A percentile compares a stretch with the other conserved stretches of the same genome.
Evolutionary conservation across 92 coral and sea anemone species (phyloP).

Genomic region (Palythoa heliodiscus): DNA sequence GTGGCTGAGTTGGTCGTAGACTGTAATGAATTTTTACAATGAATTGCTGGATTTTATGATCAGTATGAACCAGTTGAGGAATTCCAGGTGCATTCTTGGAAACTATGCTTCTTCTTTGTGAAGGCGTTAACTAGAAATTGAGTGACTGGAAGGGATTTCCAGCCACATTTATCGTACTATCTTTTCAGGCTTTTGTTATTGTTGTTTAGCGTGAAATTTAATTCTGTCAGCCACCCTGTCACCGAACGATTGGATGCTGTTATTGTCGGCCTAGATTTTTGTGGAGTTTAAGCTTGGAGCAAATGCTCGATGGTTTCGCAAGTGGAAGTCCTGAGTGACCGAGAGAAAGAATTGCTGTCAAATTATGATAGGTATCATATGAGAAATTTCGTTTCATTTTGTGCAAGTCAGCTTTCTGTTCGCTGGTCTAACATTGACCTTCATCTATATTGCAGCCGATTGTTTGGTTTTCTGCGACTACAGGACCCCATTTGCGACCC

Average conservation of each 20-base stretch:
- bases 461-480: conserved; percentile 96
- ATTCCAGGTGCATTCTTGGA: conserved; percentile 52
- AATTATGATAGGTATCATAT: conserved; percentile 93
- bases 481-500: conserved; percentile 98
- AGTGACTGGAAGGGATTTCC: conserved; percentile 44
- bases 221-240: conserved; percentile 51
- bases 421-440: conserved; percentile 39
- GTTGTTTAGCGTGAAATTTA: conserved; percentile 75
- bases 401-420: conserved; percentile 39
- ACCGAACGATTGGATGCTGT: conserved; percentile 35
- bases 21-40: conserved; percentile 81
- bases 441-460: conserved; percentile 76
- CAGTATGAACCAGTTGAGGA: conserved; percentile 51
- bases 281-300: conserved; percentile 75
- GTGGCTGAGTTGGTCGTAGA: conserved; percentile 62
- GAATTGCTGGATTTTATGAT: conserved; percentile 61
- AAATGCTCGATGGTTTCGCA: conserved; percentile 99
- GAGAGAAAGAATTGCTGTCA: conserved; percentile 95
- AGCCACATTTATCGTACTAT: conserved; percentile 47
- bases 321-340: conserved; percentile 99
- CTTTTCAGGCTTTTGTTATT: conserved; percentile 81
- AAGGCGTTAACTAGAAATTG: conserved; percentile 41
- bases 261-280: conserved; percentile 37
- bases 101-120: conserved; percentile 48
- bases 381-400: conserved; percentile 38